These are phyloP conservation scores for Toxotes jaculatrix DNA, from an alignment of 2,113 vertebrate species.

Conservation along the genomic window DNA sequence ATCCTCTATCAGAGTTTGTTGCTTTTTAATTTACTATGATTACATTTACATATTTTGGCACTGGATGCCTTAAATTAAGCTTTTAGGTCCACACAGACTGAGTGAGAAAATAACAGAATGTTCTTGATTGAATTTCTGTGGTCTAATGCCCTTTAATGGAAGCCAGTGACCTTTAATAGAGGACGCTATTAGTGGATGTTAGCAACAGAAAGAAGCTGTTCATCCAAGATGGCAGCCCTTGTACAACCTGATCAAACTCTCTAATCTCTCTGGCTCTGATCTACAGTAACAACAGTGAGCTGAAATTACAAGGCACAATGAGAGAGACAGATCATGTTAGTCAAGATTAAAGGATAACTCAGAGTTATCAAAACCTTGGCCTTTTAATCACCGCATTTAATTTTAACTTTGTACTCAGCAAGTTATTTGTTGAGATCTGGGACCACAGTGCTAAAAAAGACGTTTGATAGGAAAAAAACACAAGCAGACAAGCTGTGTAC, in stretches of 20 bases:
- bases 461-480: neutral
- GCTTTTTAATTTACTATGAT: constrained; percentile 20
- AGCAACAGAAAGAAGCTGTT: neutral
- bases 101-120: constrained; percentile 7
- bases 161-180: constrained; percentile 25
- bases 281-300: neutral
- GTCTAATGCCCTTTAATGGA: constrained; percentile 24
- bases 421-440: neutral
- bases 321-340: neutral
- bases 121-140: constrained; percentile 28
- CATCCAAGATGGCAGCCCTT: neutral
- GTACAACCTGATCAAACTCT: neutral
- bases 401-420: neutral
- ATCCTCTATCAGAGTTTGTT: neutral
- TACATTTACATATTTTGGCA: constrained; percentile 33
- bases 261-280: neutral
- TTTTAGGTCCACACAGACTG: constrained; percentile 7
- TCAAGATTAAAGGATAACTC: neutral
- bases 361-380: neutral
- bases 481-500: too few relatives aligned
- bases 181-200: constrained; percentile 4
- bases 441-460: neutral
- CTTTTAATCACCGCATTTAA: neutral
- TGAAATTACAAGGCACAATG: neutral
- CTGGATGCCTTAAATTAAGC: neutral